Percentiles rank a stretch among this genome's conserved stretches.
Conservation (phyloP, 2,797 vertebrate species). For the Holocentrus rufus region DNA sequence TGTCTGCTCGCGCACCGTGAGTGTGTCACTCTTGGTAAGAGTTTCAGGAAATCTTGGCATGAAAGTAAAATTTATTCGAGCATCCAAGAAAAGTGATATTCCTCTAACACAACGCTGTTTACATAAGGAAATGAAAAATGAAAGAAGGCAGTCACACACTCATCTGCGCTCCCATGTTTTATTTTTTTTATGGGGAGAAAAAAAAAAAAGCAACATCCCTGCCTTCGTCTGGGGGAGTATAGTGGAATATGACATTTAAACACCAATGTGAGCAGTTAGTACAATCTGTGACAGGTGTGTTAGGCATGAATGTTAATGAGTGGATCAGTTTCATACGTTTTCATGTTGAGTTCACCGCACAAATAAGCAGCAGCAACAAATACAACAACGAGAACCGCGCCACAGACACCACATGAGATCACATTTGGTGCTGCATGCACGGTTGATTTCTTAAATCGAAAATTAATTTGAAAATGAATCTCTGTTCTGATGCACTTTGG, state of each 20-base stretch:
- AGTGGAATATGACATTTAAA: slow-evolving; percentile 69
- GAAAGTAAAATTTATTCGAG: slow-evolving; percentile 70
- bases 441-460: no score
- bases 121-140: slow-evolving; percentile 75
- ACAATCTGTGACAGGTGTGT: slow-evolving; percentile 65
- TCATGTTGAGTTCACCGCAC: slow-evolving; percentile 35
- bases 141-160: slow-evolving; percentile 69
- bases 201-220: slow-evolving; percentile 55
- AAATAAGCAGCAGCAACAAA: slow-evolving; percentile 17
- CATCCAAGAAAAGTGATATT: slow-evolving; percentile 70
- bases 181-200: slow-evolving; percentile 51
- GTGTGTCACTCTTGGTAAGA: slow-evolving; percentile 68
- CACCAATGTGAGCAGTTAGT: slow-evolving; percentile 46
- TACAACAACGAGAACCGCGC: slow-evolving; percentile 24
- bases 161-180: slow-evolving; percentile 25
- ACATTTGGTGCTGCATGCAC: background rate
- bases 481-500: background rate
- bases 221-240: slow-evolving; percentile 52
- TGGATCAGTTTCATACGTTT: slow-evolving; percentile 54
- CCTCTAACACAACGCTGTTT: slow-evolving; percentile 70
- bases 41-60: slow-evolving; percentile 77
- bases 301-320: slow-evolving; percentile 53
- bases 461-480: no score
- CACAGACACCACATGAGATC: slow-evolving; percentile 1
- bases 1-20: slow-evolving; percentile 56